Conservation (phyloP, 2,797 vertebrate genomes). For the Chiroxiphia lanceolata region DNA sequence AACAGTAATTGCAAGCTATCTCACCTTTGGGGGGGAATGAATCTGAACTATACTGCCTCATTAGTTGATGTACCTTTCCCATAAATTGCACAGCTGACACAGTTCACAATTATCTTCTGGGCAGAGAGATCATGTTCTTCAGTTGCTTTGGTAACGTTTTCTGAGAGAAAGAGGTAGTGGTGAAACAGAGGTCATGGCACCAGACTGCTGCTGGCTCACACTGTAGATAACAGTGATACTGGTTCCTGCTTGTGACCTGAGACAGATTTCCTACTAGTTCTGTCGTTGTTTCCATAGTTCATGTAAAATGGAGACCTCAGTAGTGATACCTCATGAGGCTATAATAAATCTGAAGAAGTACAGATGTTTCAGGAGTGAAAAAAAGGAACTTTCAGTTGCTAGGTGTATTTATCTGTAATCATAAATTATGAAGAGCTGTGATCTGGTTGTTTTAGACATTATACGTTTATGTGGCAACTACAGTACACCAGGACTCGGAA, state of each 20-base stretch:
- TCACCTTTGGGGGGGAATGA: neutral
- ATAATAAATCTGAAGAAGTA: neutral
- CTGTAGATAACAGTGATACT: neutral
- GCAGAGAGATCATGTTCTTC: neutral
- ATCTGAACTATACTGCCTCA: neutral
- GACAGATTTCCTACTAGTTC: neutral
- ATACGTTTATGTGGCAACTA: neutral
- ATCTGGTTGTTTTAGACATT: neutral
- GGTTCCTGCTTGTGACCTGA: neutral
- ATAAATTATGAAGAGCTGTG: neutral
- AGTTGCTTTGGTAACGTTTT: neutral
- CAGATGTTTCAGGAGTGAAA: neutral
- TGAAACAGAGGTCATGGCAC: neutral
- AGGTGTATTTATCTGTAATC: neutral
- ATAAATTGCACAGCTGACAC: neutral
- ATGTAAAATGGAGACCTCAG: neutral
- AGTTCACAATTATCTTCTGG: neutral
- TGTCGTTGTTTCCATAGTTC: neutral
- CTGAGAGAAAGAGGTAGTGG: neutral
- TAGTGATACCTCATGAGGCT: neutral
- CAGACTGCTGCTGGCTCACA: neutral
- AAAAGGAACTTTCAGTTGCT: neutral
- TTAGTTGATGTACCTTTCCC: neutral
- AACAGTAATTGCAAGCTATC: neutral
- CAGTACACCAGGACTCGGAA: neutral